Evolutionary conservation across 2,113 vertebrate genomes (phyloP).

Genomic region (Chinchilla lanigera): DNA sequence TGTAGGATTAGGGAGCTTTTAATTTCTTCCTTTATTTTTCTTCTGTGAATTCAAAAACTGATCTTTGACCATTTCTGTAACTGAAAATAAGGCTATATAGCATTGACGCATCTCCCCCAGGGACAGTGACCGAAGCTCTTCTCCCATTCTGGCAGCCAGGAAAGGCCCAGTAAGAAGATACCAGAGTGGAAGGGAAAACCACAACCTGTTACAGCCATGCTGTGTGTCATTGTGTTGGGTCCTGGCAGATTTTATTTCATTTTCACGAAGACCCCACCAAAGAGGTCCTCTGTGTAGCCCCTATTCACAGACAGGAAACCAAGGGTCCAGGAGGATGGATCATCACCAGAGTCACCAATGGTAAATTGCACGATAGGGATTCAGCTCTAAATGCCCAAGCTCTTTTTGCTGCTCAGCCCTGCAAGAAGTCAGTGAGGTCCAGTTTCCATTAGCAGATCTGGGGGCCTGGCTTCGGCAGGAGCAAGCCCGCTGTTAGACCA

Average conservation of each 20-base stretch:
- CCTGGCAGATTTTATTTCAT: neutral
- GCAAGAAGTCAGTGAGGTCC: neutral
- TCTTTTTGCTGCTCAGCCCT: neutral
- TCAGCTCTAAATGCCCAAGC: no score
- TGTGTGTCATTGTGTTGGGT: no score
- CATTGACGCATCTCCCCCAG: neutral
- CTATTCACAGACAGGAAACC: neutral
- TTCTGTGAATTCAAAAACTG: neutral
- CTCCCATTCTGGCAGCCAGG: no score
- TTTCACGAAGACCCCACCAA: neutral
- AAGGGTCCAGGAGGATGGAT: neutral
- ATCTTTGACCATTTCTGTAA: neutral
- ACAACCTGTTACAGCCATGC: fast-evolving
- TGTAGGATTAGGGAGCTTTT: neutral
- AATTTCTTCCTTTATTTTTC: neutral
- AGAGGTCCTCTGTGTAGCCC: neutral
- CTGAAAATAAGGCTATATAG: neutral
- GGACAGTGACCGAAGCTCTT: neutral
- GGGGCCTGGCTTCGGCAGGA: neutral
- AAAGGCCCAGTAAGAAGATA: neutral
- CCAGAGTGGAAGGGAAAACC: neutral
- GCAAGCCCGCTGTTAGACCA: fast-evolving
- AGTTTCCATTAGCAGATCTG: neutral
- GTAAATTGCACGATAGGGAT: neutral
- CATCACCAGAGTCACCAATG: neutral